Evolutionary conservation across 2,888 invertebrate genomes (phyloP).

Genomic region (Dynastes tityus): DNA sequence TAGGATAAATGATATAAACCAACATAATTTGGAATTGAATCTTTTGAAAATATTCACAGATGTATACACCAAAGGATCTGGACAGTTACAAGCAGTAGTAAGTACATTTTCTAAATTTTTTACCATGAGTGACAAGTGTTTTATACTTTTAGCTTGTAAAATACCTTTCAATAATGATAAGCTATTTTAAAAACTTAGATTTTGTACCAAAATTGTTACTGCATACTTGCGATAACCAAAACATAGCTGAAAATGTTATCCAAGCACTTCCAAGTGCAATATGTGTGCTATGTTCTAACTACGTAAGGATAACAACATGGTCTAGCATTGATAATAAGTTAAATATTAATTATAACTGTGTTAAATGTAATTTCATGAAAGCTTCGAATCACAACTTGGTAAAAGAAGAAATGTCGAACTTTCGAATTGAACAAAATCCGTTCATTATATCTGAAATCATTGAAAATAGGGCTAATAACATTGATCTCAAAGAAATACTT

Average conservation of each 20-base stretch:
- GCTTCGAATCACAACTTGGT: neutral
- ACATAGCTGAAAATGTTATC: slow-evolving; percentile 50
- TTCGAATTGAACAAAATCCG: neutral
- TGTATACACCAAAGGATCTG: slow-evolving; percentile 50
- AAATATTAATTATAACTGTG: slow-evolving; percentile 38
- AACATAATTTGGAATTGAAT: slow-evolving; percentile 58
- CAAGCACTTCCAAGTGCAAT: slow-evolving; percentile 59
- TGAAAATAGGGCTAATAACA: neutral
- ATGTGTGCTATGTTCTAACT: slow-evolving; percentile 61
- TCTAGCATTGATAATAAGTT: slow-evolving; percentile 49
- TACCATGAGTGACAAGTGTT: neutral
- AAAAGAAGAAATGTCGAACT: slow-evolving; percentile 59
- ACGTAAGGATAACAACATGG: slow-evolving; percentile 56
- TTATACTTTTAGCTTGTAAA: slow-evolving; percentile 50
- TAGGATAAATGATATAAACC: slow-evolving; percentile 56
- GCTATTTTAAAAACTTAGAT: slow-evolving; percentile 38
- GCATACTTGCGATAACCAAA: slow-evolving; percentile 19
- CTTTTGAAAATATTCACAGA: slow-evolving; percentile 58
- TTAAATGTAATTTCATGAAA: slow-evolving; percentile 41
- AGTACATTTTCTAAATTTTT: slow-evolving; percentile 45
- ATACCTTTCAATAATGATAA: slow-evolving; percentile 47
- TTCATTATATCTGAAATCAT: neutral
- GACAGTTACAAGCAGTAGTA: slow-evolving; percentile 56
- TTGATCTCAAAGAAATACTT: slow-evolving; percentile 24
- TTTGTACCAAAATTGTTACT: slow-evolving; percentile 51